Percentiles rank a stretch among this genome's conserved stretches.
These are phyloP conservation scores for Dromas ardeola DNA, from an alignment of 2,113 vertebrate species.

Conservation along the genomic window DNA sequence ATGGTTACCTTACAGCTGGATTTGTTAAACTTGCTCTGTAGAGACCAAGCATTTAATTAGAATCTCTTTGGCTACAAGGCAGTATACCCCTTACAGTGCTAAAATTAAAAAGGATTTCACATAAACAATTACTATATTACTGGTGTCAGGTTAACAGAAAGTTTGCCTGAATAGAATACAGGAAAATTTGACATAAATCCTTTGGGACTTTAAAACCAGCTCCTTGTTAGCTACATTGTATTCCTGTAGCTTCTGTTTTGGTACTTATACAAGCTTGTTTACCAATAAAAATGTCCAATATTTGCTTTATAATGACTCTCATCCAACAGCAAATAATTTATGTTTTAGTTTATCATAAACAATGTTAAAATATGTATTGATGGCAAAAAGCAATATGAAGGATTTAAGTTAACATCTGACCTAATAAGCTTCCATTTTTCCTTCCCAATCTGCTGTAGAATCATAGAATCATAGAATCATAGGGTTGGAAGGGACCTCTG, in stretches of 20 bases:
- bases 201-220: background rate
- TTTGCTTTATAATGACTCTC: background rate
- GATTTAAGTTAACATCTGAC: background rate
- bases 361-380: background rate
- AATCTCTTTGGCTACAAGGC: background rate
- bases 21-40: background rate
- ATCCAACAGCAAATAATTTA: background rate
- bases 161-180: background rate
- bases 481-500: too few species aligned
- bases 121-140: too few species aligned
- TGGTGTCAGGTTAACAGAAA: background rate
- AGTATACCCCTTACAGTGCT: background rate
- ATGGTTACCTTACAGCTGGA: background rate
- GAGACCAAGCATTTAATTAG: background rate
- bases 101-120: background rate
- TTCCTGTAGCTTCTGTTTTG: background rate
- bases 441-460: too few species aligned
- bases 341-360: background rate
- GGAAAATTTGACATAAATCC: background rate
- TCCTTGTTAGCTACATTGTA: background rate
- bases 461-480: too few species aligned
- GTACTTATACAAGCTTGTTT: background rate
- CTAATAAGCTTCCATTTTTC: background rate
- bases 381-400: background rate
- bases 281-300: background rate